Conservation (phyloP, 2,797 vertebrate species). For the Arrhamphus sclerolepis region DNA sequence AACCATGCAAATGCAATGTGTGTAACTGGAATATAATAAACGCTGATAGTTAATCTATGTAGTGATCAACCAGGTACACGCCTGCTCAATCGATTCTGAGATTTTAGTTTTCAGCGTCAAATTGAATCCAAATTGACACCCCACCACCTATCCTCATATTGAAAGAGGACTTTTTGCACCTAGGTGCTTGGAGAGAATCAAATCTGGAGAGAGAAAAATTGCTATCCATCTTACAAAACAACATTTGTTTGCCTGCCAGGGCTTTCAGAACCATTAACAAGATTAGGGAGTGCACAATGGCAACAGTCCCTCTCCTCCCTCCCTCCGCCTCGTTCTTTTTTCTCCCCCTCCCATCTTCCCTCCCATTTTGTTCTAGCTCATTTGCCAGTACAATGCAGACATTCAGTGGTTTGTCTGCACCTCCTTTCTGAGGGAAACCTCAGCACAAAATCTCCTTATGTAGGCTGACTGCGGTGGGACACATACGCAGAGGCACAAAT, state of each 20-base stretch:
- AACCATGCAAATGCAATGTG: constrained; percentile 9
- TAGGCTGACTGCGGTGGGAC: constrained; percentile 21
- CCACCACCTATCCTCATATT: constrained; percentile 29
- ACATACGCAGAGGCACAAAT: constrained; percentile 12
- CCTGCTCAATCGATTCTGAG: constrained; percentile 29
- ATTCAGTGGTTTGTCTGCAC: constrained; percentile 70
- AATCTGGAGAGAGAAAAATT: constrained; percentile 58
- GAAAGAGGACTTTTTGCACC: constrained; percentile 33
- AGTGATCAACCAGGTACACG: not conserved
- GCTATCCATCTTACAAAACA: constrained; percentile 71
- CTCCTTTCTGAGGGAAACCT: constrained; percentile 54
- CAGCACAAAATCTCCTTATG: constrained; percentile 55
- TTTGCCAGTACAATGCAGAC: constrained; percentile 84
- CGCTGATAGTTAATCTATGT: constrained; percentile 19
- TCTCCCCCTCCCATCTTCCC: constrained; percentile 33
- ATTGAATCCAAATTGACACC: constrained; percentile 32
- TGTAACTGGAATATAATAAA: constrained; percentile 24
- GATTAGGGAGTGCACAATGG: constrained; percentile 78
- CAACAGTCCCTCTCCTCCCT: constrained; percentile 54
- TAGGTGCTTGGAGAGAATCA: constrained; percentile 43
- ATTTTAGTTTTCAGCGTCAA: constrained; percentile 26
- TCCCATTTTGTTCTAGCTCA: constrained; percentile 81
- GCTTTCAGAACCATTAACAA: constrained; percentile 77
- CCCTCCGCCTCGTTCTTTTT: constrained; percentile 33
- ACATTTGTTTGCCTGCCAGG: constrained; percentile 76